Percentiles rank a stretch among this genome's conserved stretches.
Evolutionary conservation across 2,888 invertebrate species (phyloP).

Genomic region (Zaprionus obscuricornis): DNA sequence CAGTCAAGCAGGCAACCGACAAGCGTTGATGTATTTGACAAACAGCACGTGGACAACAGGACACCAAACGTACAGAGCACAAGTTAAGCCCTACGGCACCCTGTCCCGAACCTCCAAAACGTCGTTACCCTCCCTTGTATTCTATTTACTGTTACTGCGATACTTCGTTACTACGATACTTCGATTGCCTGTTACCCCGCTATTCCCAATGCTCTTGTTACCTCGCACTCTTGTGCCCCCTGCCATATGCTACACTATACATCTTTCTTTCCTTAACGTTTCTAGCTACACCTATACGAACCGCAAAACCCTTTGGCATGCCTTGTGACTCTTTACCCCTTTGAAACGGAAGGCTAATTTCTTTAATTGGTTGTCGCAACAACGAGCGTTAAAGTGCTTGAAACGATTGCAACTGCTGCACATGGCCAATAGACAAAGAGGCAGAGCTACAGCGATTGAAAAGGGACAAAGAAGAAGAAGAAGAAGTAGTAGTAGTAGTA

Average conservation of each 20-base stretch:
- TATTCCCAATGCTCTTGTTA: too few species aligned
- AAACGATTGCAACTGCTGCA: slow-evolving; percentile 38
- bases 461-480: not conserved
- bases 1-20: slow-evolving; percentile 70
- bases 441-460: too few species aligned
- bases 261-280: too few species aligned
- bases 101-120: not conserved
- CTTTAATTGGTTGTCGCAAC: slow-evolving; percentile 70
- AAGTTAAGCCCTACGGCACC: slow-evolving; percentile 8
- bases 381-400: slow-evolving; percentile 40
- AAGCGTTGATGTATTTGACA: slow-evolving; percentile 77
- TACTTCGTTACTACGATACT: too few species aligned
- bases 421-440: not conserved
- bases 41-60: slow-evolving; percentile 59
- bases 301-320: not conserved
- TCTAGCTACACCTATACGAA: too few species aligned
- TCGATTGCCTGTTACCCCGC: too few species aligned
- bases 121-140: not conserved
- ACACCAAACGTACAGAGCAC: not conserved
- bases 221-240: too few species aligned
- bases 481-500: not conserved
- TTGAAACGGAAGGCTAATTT: slow-evolving; percentile 71
- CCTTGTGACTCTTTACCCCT: slow-evolving; percentile 26
- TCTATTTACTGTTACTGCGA: too few species aligned
- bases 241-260: too few species aligned